A percentile compares a stretch with the other conserved stretches of the same genome.
Evolutionary conservation across 2,797 vertebrate genomes (phyloP).

Genomic region (Manis javanica): DNA sequence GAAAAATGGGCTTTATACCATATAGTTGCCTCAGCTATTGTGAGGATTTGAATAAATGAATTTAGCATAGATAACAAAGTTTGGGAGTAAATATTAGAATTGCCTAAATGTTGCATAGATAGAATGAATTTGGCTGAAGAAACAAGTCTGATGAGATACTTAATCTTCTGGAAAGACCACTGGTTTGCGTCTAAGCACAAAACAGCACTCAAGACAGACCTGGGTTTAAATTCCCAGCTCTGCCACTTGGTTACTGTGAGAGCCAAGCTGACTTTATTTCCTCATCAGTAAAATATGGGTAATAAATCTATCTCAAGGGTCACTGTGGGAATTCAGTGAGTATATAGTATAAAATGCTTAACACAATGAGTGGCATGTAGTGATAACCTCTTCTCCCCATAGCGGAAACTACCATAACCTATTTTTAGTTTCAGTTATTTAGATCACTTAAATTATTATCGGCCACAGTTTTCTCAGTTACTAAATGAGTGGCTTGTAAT

Average conservation of each 20-base stretch:
- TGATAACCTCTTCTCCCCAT: not conserved
- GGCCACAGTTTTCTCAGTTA: not conserved
- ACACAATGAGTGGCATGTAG: not conserved
- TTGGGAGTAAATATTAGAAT: not conserved
- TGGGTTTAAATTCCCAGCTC: constrained; percentile 24
- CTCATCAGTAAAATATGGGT: not conserved
- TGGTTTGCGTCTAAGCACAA: not conserved
- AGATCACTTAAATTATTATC: not conserved
- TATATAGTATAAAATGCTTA: not conserved
- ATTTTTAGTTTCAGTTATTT: not conserved
- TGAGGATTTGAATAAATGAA: not conserved
- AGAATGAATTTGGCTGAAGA: not conserved
- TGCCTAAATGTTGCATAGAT: not conserved
- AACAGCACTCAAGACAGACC: not conserved
- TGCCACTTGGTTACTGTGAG: not conserved
- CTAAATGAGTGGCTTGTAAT: not conserved
- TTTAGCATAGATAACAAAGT: not conserved
- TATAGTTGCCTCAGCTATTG: not conserved
- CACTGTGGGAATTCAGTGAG: not conserved
- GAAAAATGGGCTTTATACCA: not conserved
- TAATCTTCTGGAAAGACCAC: not conserved
- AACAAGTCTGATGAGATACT: not conserved
- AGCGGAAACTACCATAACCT: not conserved
- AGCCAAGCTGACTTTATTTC: not conserved
- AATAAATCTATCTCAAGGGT: not conserved